Evolutionary conservation across 2,888 invertebrate genomes (phyloP).

Genomic region (Perdita meconis): DNA sequence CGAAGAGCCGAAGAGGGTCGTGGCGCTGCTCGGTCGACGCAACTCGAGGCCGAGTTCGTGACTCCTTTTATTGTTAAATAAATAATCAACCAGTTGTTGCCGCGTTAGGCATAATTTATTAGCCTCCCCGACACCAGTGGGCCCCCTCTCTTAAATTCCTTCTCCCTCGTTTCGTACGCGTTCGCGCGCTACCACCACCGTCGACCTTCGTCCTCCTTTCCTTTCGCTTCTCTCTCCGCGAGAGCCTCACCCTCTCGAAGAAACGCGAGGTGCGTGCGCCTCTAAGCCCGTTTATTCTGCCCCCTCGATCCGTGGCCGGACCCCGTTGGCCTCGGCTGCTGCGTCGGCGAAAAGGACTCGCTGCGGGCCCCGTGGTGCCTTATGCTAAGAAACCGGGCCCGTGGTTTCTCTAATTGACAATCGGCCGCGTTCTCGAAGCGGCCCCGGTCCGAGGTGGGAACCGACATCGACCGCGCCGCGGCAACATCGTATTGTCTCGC

Average conservation of each 20-base stretch:
- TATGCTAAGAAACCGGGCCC: conserved; percentile 76
- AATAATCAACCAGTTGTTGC: conserved; percentile 81
- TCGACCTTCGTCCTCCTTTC: conserved; percentile 47
- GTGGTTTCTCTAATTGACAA: conserved; percentile 84
- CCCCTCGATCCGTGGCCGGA: conserved; percentile 1
- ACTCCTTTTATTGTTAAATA: conserved; percentile 82
- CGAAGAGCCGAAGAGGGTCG: background rate
- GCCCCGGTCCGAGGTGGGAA: conserved; percentile 79
- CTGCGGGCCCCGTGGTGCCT: conserved; percentile 63
- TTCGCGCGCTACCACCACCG: conserved; percentile 33
- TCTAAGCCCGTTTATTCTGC: conserved; percentile 24
- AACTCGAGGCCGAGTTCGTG: conserved; percentile 31
- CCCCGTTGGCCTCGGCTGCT: conserved; percentile 23
- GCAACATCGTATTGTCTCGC: conserved; percentile 83
- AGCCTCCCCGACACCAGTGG: conserved; percentile 70
- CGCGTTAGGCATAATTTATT: conserved; percentile 82
- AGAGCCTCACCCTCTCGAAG: conserved; percentile 6
- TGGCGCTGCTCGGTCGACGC: background rate
- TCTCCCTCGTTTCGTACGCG: conserved; percentile 57
- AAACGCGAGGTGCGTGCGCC: conserved; percentile 30
- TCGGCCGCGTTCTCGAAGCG: conserved; percentile 65
- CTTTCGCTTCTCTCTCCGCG: conserved; percentile 25
- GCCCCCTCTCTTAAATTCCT: conserved; percentile 66
- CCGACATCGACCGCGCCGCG: conserved; percentile 79
- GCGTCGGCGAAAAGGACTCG: background rate